These are phyloP conservation scores for Drosophila mettleri DNA, from an alignment of 2,888 invertebrate species.

Conservation along the genomic window DNA sequence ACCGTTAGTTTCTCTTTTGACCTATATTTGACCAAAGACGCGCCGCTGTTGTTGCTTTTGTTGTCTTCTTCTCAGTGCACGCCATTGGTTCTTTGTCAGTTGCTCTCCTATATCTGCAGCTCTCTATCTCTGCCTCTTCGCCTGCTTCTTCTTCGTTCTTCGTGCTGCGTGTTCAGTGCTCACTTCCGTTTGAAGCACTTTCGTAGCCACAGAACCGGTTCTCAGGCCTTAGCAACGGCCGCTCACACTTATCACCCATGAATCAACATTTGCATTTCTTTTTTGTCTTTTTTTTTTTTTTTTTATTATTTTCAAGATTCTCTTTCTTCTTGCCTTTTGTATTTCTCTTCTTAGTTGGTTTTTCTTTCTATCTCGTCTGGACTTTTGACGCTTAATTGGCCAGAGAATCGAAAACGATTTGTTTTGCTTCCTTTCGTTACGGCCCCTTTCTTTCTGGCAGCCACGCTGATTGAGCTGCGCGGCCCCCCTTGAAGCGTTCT, in stretches of 20 bases:
- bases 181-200: conserved; percentile 75
- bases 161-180: conserved; percentile 27
- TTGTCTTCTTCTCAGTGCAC: conserved; percentile 41
- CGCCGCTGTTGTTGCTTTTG: conserved; percentile 24
- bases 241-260: conserved; percentile 38
- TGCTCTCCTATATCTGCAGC: conserved; percentile 21
- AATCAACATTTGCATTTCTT: conserved; percentile 48
- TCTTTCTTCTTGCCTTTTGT: background rate
- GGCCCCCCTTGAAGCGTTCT: conserved; percentile 7
- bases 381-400: conserved; percentile 43
- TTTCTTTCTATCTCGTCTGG: conserved; percentile 13
- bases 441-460: conserved; percentile 64
- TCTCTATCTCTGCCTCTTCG: conserved; percentile 8
- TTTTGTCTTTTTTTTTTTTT: background rate
- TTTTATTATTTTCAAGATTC: conserved; percentile 6
- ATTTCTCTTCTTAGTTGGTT: no score
- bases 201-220: conserved; percentile 71
- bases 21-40: conserved; percentile 77
- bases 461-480: conserved; percentile 18
- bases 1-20: conserved; percentile 85
- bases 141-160: conserved; percentile 3
- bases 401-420: conserved; percentile 46
- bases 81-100: conserved; percentile 53
- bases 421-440: conserved; percentile 51
- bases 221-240: conserved; percentile 59